These are phyloP conservation scores for Atrina japonica DNA, from an alignment of 2,888 invertebrate species.

Conservation along the genomic window DNA sequence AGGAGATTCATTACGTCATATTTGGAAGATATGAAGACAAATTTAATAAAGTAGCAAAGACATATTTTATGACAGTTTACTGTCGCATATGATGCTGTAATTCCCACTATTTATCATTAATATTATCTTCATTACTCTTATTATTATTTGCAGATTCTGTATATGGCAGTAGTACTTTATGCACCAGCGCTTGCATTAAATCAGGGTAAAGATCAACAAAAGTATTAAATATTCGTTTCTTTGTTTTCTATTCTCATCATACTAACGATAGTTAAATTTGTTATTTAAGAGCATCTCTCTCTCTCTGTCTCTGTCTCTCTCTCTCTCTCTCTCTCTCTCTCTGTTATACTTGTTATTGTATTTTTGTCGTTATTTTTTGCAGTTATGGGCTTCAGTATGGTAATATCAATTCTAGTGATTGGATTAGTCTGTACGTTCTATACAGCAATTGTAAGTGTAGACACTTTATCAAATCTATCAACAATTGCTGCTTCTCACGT, in stretches of 20 bases:
- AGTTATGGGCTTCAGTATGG: conserved; percentile 67
- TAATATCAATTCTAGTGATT: conserved; percentile 63
- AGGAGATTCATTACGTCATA: too few species aligned
- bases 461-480: neutral
- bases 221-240: neutral
- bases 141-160: conserved; percentile 59
- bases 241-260: neutral
- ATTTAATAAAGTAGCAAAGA: too few species aligned
- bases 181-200: conserved; percentile 71
- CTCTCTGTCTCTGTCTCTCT: conserved; percentile 16
- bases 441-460: conserved; percentile 67
- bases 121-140: too few species aligned
- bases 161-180: conserved; percentile 70
- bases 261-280: too few species aligned
- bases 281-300: conserved; percentile 13
- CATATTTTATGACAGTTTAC: too few species aligned
- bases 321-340: conserved; percentile 28
- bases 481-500: too few species aligned
- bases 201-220: conserved; percentile 59
- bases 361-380: conserved; percentile 31
- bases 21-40: too few species aligned
- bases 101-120: too few species aligned
- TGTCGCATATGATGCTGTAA: too few species aligned
- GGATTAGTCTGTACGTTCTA: conserved; percentile 71
- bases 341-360: neutral